Conservation (phyloP, 2,888 invertebrate species). For the Spisula subtruncata region DNA sequence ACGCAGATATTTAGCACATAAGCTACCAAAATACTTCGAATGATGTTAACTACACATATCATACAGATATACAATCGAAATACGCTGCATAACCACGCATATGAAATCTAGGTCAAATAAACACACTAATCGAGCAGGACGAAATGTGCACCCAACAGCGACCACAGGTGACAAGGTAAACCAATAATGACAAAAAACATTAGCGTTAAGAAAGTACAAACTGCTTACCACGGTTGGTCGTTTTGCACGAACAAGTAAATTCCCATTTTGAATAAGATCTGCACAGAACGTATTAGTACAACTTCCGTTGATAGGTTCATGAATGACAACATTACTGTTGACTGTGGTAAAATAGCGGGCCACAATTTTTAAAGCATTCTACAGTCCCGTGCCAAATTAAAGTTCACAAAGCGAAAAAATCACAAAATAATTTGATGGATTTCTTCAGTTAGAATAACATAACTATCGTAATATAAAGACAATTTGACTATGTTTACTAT, state of each 20-base stretch:
- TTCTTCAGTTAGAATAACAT: no score
- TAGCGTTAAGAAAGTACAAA: neutral
- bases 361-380: neutral
- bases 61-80: neutral
- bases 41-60: neutral
- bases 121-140: neutral
- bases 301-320: neutral
- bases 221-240: conserved; percentile 7
- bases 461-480: no score
- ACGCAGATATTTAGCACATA: no score
- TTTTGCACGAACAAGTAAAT: neutral
- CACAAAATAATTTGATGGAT: neutral
- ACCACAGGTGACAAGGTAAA: neutral
- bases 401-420: no score
- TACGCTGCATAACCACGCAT: neutral
- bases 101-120: neutral
- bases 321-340: neutral
- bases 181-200: neutral
- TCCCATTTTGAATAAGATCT: neutral
- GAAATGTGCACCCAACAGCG: neutral
- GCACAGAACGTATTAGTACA: neutral
- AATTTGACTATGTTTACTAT: no score
- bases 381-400: no score
- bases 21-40: neutral
- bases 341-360: neutral